Percentiles rank a stretch among this genome's conserved stretches.
Evolutionary conservation across 2,113 vertebrate genomes (phyloP).

Genomic region (Callipepla squamata): DNA sequence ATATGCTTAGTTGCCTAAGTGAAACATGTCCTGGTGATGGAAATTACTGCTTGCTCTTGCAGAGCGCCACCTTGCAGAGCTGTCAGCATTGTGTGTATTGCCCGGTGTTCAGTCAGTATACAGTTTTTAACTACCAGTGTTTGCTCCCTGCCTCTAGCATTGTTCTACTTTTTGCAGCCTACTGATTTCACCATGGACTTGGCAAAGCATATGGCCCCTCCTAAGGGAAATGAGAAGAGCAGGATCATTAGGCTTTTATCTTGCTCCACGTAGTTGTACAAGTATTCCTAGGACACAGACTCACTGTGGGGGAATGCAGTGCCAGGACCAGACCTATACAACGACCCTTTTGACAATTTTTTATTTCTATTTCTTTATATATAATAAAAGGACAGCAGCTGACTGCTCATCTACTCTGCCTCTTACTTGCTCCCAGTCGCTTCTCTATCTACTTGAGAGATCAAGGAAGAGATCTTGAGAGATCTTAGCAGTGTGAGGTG

Average conservation of each 20-base stretch:
- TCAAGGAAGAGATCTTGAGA: not conserved
- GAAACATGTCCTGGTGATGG: slow-evolving; percentile 31
- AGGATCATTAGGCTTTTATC: not conserved
- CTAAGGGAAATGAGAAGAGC: not conserved
- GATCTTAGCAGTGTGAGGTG: too few species aligned
- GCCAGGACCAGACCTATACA: not conserved
- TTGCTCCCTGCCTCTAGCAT: slow-evolving; percentile 25
- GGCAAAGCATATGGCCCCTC: not conserved
- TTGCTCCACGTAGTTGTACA: not conserved
- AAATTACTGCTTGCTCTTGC: not conserved
- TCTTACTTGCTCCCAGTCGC: not conserved
- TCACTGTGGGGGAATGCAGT: not conserved
- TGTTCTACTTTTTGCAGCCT: slow-evolving; percentile 47
- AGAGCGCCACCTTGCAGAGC: slow-evolving; percentile 33
- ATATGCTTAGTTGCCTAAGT: slow-evolving; percentile 14
- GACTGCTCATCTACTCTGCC: not conserved
- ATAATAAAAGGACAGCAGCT: not conserved
- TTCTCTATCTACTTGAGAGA: not conserved
- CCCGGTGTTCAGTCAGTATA: slow-evolving; percentile 37
- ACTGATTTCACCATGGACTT: not conserved
- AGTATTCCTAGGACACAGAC: not conserved
- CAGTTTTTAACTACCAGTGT: slow-evolving; percentile 32
- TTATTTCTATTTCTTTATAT: not conserved
- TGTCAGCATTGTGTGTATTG: not conserved
- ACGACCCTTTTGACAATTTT: not conserved